phyloP scores from a whole-genome alignment of 2,113 vertebrate species.

The Pithys albifrons region DNA sequence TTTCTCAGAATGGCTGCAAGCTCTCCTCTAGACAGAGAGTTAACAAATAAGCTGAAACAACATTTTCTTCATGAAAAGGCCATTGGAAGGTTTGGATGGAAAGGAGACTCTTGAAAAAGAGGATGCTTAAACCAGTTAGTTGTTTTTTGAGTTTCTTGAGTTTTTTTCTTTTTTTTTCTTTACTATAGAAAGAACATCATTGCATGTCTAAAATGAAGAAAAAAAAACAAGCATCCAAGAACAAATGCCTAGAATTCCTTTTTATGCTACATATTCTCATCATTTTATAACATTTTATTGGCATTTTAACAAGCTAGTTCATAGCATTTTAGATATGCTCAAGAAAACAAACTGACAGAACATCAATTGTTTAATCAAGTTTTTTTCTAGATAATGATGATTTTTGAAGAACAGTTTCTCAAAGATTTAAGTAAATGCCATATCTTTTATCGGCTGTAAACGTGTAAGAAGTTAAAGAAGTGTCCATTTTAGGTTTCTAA shows the following conservation, averaged over 20 bases:
- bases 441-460: neutral
- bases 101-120: neutral
- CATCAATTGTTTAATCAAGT: neutral
- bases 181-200: neutral
- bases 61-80: neutral
- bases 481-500: slow-evolving; percentile 17
- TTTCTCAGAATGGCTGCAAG: neutral
- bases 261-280: neutral
- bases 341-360: neutral
- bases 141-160: too few relatives aligned
- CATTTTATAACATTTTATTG: neutral
- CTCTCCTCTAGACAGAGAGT: neutral
- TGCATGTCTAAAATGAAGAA: neutral
- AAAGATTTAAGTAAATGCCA: neutral
- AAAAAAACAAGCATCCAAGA: neutral
- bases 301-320: neutral
- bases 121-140: neutral
- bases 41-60: neutral
- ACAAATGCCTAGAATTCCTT: neutral
- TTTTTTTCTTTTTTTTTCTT: neutral
- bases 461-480: slow-evolving; percentile 13
- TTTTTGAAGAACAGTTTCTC: slow-evolving; percentile 6
- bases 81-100: neutral
- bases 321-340: neutral
- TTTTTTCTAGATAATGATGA: neutral